A percentile compares a stretch with the other conserved stretches of the same genome.
These are phyloP conservation scores for Dicrurus megarhynchus DNA, from an alignment of 2,113 vertebrate species.

Conservation along the genomic window DNA sequence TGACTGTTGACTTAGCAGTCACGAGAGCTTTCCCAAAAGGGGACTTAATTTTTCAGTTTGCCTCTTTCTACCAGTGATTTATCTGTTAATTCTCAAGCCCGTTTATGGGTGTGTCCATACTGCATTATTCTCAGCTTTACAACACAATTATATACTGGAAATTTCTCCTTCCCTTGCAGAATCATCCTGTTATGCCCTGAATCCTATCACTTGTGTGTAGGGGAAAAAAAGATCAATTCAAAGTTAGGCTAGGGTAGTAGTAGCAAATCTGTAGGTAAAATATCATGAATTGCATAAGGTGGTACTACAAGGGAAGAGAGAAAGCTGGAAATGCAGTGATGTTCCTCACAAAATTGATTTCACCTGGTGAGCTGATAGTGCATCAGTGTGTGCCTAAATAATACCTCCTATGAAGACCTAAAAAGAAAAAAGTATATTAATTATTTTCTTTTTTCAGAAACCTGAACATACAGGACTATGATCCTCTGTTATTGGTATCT, in stretches of 20 bases:
- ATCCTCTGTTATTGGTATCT: neutral
- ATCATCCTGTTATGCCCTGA: neutral
- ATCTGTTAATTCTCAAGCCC: neutral
- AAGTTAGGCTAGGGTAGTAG: neutral
- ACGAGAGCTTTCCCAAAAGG: neutral
- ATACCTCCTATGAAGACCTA: neutral
- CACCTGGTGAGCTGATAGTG: neutral
- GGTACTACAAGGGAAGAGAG: neutral
- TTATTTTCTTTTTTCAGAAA: conserved; percentile 29
- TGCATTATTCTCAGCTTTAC: neutral
- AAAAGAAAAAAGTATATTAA: neutral
- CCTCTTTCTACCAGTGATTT: neutral
- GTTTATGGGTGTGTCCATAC: neutral
- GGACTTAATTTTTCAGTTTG: neutral
- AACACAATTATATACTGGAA: neutral
- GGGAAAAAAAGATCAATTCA: neutral
- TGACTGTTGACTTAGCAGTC: neutral
- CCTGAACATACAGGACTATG: neutral
- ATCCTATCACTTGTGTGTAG: neutral
- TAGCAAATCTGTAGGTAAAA: neutral
- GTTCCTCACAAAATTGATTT: neutral
- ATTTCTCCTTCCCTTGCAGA: neutral
- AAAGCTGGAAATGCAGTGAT: neutral
- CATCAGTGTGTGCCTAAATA: neutral
- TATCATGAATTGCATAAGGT: neutral